Evolutionary conservation across 1,140 invertebrate species (phyloP).

Genomic region (Drosophila grimshawi): DNA sequence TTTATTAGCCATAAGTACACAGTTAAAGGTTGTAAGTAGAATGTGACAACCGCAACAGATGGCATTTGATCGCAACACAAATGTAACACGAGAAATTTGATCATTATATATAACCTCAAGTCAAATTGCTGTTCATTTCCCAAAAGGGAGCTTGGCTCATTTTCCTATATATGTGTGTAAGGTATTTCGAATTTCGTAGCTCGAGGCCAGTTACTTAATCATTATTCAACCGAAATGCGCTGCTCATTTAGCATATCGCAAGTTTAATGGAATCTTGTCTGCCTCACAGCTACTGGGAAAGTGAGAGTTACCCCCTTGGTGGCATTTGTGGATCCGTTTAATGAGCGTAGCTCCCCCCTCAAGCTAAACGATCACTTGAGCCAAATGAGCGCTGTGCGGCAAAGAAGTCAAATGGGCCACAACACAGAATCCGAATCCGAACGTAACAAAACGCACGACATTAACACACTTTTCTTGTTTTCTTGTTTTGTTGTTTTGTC

Average conservation of each 20-base stretch:
- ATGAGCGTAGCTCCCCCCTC: constrained; percentile 9
- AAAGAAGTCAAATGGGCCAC: constrained; percentile 42
- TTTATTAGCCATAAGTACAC: constrained; percentile 3
- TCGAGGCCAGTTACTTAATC: constrained; percentile 38
- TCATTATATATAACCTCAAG: constrained; percentile 19
- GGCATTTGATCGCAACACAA: not conserved
- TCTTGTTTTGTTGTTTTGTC: constrained; percentile 4
- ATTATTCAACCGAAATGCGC: constrained; percentile 12
- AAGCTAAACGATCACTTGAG: constrained; percentile 38
- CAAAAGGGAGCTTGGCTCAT: constrained; percentile 15
- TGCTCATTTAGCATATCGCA: constrained; percentile 24
- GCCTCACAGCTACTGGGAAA: constrained; percentile 32
- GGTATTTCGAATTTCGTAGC: constrained; percentile 17
- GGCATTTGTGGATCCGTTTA: constrained; percentile 3
- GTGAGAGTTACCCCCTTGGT: constrained; percentile 42
- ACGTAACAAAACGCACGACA: constrained; percentile 37
- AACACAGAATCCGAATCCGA: constrained; percentile 28
- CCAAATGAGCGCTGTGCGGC: constrained; percentile 17
- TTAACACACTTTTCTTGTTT: constrained; percentile 51
- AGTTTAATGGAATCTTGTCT: constrained; percentile 4
- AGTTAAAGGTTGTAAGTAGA: not conserved
- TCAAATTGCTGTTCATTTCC: constrained; percentile 21
- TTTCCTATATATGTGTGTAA: constrained; percentile 10
- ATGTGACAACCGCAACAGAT: not conserved
- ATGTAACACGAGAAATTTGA: not conserved